Base-by-base conservation (phyloP, 92 coral and sea anemone genomes). In the Diadumene lineata region DNA sequence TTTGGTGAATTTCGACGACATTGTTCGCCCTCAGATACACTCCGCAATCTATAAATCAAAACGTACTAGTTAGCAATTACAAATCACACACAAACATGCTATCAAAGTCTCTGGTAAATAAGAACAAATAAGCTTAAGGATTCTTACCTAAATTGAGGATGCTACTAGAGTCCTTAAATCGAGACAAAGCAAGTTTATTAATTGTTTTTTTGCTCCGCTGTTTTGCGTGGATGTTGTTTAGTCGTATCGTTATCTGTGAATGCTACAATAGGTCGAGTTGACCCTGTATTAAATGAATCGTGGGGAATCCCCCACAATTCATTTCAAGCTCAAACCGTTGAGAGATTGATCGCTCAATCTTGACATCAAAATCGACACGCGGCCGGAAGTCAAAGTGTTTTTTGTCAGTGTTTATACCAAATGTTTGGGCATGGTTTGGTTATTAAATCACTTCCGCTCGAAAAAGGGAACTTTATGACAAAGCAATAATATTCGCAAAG, bases 241-340 rank as follows among this genome's bases (percentile, higher is more conserved):
- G n/a, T n/a, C n/a, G n/a, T n/a, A n/a, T n/a, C n/a, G n/a, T n/a
- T n/a, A n/a, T n/a, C n/a, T n/a, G n/a, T n/a, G n/a, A n/a, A n/a
- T n/a, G n/a, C n/a, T n/a, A n/a, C n/a, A n/a, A n/a, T n/a, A n/a
- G n/a, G n/a, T n/a, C n/a, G n/a, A n/a, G n/a, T n/a, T n/a, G n/a
- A n/a, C n/a, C n/a, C n/a, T n/a, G n/a, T n/a, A n/a, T n/a, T n/a
- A n/a, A n/a, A 4, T 38, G 48, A 38, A 4, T 4, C 32, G 3
- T 31, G 77, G 77, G 77, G 77, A 72, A 55, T 72, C 51, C 77
- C 74, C 77, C 77, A 72, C 65, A 72, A 72, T 72, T 57, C 77
- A 72, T 72, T 72, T 72, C 77, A 72, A 56, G 32, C 77, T 25
- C 27, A 7, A 56, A 13, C 48, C 48, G 48, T 38, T 6, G 48